Evolutionary conservation across 2,797 vertebrate genomes (phyloP), one percentile per base, ranked within the genome.

Genomic region (Trichosurus vulpecula): DNA sequence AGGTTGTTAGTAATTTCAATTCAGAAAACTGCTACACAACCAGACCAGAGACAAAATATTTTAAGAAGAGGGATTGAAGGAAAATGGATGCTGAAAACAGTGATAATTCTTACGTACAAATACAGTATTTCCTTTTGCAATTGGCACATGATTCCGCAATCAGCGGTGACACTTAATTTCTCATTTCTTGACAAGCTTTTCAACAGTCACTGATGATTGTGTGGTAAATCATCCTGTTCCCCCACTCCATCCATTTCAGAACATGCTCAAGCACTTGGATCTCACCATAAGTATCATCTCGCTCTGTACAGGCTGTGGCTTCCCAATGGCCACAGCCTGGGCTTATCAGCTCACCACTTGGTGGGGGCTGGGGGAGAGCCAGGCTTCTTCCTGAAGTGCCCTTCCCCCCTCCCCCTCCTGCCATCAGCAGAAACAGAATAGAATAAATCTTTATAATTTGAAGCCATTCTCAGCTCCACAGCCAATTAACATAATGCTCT

Each of bases 41-140:
- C 98, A 96, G 97, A 98, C 98, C 97, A 97, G 98, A 98, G 98
- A 93, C 41, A 27, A 51, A 98, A 98, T 98, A 98, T 97, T 98
- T 98, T 98, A 97, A 98, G 74, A 98, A 98, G 97, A 98, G 97
- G 97, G 97, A 98, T 98, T 98, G 97, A 98, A 97, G 98, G 98
- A 97, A 98, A 98, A 98, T 96, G 97, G 87, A 97, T 97, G 98
- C 98, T 97, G 98, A 98, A 97, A 98, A 98, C 98, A 98, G 98
- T 98, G 98, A 97, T 98, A 98, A 98, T 98, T 98, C 97, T 98
- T 96, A 97, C 97, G 98, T 97, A 98, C 98, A 98, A 98, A 97
- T 98, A 96, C 97, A 98, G 97, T 98, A 97, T 97, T 98, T 97
- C 90, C 93, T 98, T 99, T 98, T 98, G 97, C 96, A 97, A 97